phyloP scores from a whole-genome alignment of 35 echinoderm and acorn worm species.

The Stichopus chloronotus region DNA sequence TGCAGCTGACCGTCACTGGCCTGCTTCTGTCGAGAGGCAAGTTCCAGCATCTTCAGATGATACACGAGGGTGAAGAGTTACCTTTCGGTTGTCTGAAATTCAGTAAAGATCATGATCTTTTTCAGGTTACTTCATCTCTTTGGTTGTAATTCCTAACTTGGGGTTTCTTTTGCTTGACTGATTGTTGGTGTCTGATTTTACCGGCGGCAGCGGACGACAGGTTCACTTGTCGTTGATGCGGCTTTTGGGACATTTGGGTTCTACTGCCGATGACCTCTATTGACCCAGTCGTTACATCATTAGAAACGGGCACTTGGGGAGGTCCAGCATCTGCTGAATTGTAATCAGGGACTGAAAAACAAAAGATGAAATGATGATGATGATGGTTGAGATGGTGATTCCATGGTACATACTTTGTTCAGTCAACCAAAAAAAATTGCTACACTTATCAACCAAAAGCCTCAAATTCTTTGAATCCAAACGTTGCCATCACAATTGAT shows the following conservation, averaged over 20 bases:
- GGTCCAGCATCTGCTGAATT: not conserved
- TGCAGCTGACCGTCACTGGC: too few relatives aligned
- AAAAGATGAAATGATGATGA: not conserved
- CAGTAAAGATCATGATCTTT: not conserved
- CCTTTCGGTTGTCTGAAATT: too few relatives aligned
- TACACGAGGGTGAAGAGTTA: too few relatives aligned
- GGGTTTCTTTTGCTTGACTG: not conserved
- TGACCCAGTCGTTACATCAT: not conserved
- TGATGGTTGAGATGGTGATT: too few relatives aligned
- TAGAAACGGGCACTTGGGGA: not conserved
- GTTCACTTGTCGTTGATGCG: not conserved
- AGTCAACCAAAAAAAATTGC: too few relatives aligned
- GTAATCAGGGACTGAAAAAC: not conserved
- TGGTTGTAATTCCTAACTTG: conserved; percentile 21
- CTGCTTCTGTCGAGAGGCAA: too few relatives aligned
- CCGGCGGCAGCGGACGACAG: not conserved
- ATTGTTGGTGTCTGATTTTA: not conserved
- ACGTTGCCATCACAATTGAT: too few relatives aligned
- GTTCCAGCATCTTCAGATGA: too few relatives aligned
- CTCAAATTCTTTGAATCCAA: too few relatives aligned
- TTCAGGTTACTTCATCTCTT: not conserved
- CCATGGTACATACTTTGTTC: too few relatives aligned
- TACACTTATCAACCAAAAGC: too few relatives aligned
- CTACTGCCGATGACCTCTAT: not conserved
- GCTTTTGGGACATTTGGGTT: not conserved